Evolutionary conservation across 2,888 invertebrate genomes (phyloP).

Genomic region (Rhorus exstirpatorius): DNA sequence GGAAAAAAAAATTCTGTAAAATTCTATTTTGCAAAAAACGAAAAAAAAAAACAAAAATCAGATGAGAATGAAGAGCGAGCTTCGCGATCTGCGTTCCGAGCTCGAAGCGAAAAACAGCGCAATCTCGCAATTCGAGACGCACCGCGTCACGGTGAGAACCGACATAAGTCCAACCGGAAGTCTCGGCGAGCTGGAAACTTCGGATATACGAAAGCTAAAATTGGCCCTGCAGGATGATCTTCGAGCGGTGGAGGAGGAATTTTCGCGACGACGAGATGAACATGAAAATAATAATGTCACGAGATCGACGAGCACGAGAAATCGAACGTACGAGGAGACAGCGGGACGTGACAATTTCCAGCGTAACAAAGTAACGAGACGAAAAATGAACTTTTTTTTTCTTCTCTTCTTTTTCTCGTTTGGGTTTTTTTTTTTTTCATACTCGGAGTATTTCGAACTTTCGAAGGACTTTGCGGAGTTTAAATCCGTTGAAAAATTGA

Average conservation of each 20-base stretch:
- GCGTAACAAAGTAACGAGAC: conserved; percentile 55
- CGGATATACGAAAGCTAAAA: conserved; percentile 44
- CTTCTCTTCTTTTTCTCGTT: neutral
- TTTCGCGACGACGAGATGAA: conserved; percentile 22
- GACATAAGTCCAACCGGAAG: conserved; percentile 72
- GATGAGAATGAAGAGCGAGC: conserved; percentile 71
- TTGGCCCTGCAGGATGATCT: conserved; percentile 51
- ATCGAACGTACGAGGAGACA: conserved; percentile 5
- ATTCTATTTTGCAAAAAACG: no score
- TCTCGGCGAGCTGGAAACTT: conserved; percentile 62
- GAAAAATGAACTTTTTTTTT: neutral
- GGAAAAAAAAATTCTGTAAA: no score
- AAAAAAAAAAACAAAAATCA: no score
- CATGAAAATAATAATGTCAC: conserved; percentile 1
- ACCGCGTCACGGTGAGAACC: conserved; percentile 70
- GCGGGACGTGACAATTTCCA: conserved; percentile 18
- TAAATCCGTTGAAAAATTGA: conserved; percentile 67
- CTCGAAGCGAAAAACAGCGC: conserved; percentile 72
- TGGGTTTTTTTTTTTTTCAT: conserved; percentile 36
- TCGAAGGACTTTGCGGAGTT: conserved; percentile 57
- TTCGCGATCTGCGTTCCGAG: conserved; percentile 71
- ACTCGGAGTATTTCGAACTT: conserved; percentile 63
- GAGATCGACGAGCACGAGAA: conserved; percentile 2
- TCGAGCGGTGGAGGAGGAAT: conserved; percentile 55
- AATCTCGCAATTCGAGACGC: conserved; percentile 74